A percentile compares a stretch with the other conserved stretches of the same genome.
Conservation (phyloP, 1,140 invertebrate species). For the Physella acuta region DNA sequence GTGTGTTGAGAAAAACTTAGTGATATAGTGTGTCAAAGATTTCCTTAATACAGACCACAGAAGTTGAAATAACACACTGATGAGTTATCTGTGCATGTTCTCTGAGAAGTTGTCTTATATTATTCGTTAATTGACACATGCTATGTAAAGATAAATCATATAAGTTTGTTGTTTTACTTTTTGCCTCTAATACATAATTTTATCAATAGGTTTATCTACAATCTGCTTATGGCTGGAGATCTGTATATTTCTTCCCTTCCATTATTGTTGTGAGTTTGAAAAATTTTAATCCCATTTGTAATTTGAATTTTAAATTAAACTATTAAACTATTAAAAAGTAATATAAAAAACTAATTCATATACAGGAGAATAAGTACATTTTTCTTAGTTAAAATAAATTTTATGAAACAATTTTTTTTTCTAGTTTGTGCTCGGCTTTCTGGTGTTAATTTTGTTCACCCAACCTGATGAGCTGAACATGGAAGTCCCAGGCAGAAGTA, state of each 20-base stretch:
- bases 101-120: too few species aligned
- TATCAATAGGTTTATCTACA: conserved; percentile 57
- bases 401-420: conserved; percentile 24
- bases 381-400: background rate
- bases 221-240: conserved; percentile 60
- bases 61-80: too few species aligned
- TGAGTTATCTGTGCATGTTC: too few species aligned
- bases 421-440: conserved; percentile 50
- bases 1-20: too few species aligned
- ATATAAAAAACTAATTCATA: too few species aligned
- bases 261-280: conserved; percentile 53
- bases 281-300: too few species aligned
- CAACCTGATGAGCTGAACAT: conserved; percentile 58
- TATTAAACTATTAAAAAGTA: too few species aligned
- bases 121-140: too few species aligned
- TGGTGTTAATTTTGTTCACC: conserved; percentile 56
- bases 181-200: background rate
- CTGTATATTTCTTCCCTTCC: conserved; percentile 59
- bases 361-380: background rate
- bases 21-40: too few species aligned
- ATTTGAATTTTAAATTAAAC: too few species aligned
- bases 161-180: conserved; percentile 8
- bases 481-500: conserved; percentile 56
- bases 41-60: too few species aligned
- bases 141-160: too few species aligned